Evolutionary conservation across 2,113 vertebrate genomes (phyloP).

Genomic region (Sigmodon hispidus): DNA sequence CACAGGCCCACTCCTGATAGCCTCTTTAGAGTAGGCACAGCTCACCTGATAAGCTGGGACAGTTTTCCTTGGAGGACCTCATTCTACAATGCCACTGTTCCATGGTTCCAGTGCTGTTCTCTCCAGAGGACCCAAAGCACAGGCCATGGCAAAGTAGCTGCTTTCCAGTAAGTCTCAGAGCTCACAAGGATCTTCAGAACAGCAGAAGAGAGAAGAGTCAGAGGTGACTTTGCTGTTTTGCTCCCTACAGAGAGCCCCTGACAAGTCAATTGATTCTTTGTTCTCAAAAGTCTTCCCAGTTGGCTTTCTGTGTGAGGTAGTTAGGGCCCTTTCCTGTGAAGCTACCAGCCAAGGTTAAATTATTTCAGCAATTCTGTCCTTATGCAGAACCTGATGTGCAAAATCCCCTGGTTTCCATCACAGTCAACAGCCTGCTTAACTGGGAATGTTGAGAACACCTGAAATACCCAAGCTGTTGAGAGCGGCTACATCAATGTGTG

Average conservation of each 20-base stretch:
- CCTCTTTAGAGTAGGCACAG: neutral
- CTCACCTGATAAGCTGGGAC: neutral
- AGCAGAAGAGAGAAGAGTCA: neutral
- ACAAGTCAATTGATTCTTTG: slow-evolving; percentile 5
- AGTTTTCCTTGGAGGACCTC: too few relatives aligned
- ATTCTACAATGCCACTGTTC: neutral
- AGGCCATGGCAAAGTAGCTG: accelerated
- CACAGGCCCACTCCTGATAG: neutral
- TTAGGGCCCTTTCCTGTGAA: slow-evolving; percentile 3
- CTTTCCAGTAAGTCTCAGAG: neutral
- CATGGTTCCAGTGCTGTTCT: too few relatives aligned
- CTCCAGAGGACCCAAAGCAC: neutral
- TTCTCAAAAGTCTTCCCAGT: slow-evolving; percentile 6
- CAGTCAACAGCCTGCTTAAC: neutral
- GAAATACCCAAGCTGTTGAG: neutral
- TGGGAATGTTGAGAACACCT: neutral
- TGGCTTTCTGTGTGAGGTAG: slow-evolving; percentile 37
- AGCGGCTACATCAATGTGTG: too few relatives aligned
- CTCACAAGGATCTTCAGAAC: too few relatives aligned
- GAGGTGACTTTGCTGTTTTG: neutral
- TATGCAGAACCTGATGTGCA: slow-evolving; percentile 24
- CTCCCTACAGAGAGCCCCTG: neutral
- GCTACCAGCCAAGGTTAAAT: slow-evolving; percentile 37
- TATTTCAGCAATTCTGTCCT: slow-evolving; percentile 59
- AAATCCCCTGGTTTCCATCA: neutral